Conservation (phyloP, 2,113 vertebrate species). For the Anolis carolinensis region DNA sequence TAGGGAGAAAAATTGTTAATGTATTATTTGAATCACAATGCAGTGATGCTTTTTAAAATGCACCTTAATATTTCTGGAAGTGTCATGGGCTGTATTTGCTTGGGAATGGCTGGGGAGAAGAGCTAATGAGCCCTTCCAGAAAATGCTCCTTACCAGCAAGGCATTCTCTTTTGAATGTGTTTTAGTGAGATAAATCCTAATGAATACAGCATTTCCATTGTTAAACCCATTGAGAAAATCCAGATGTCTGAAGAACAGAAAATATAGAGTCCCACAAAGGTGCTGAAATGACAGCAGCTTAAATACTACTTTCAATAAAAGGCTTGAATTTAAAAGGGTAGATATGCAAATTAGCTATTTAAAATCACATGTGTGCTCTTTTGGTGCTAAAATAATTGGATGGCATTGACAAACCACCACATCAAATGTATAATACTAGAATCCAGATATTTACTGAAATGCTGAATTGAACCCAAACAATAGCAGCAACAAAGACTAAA, state of each 20-base stretch:
- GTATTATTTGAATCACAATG: background rate
- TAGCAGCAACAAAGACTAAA: background rate
- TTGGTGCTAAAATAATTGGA: conserved; percentile 25
- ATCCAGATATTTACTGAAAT: conserved; percentile 53
- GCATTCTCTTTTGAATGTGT: conserved; percentile 40
- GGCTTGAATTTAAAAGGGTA: conserved; percentile 21
- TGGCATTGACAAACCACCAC: conserved; percentile 62
- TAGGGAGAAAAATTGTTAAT: no score
- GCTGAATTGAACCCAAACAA: conserved; percentile 40
- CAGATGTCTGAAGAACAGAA: conserved; percentile 8
- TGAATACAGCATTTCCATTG: conserved; percentile 29
- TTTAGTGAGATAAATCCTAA: conserved; percentile 49
- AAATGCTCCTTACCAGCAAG: conserved; percentile 30
- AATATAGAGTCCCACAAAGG: conserved; percentile 38
- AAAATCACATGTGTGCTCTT: conserved; percentile 36
- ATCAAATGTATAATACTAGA: conserved; percentile 59
- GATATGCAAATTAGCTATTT: background rate
- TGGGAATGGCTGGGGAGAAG: background rate
- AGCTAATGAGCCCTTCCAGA: conserved; percentile 10
- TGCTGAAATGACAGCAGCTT: background rate
- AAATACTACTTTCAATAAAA: conserved; percentile 37
- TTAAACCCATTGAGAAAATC: conserved; percentile 39
- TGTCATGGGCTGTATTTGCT: conserved; percentile 1
- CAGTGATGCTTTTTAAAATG: rapidly evolving
- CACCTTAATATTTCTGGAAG: conserved; percentile 45